Evolutionary conservation across 1,140 invertebrate genomes (phyloP).

Genomic region (Aphis craccivora): DNA sequence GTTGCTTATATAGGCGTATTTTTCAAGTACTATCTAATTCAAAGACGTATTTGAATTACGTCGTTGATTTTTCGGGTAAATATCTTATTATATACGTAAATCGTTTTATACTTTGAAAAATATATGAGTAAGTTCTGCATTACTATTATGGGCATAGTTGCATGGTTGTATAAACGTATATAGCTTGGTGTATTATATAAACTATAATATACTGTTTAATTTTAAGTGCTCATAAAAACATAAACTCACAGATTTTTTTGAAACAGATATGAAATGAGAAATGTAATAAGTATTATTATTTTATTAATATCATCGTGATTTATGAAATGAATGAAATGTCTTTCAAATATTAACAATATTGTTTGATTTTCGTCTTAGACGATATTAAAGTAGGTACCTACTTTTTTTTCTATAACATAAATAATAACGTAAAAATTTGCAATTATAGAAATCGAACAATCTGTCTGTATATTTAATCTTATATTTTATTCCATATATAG

Average conservation of each 20-base stretch:
- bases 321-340: background rate
- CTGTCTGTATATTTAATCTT: no score
- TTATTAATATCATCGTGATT: no score
- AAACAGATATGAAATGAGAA: background rate
- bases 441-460: no score
- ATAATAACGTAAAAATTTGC: no score
- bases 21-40: background rate
- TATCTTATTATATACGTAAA: background rate
- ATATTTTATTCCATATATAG: no score
- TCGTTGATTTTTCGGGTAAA: background rate
- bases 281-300: no score
- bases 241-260: background rate
- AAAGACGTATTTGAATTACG: background rate
- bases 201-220: background rate
- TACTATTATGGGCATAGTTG: background rate
- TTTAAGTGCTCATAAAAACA: background rate
- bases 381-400: no score
- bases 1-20: background rate
- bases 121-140: background rate
- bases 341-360: background rate
- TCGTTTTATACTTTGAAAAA: background rate
- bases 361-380: no score
- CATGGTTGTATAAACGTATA: background rate
- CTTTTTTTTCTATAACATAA: no score
- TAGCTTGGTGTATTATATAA: background rate